Evolutionary conservation across 2,113 vertebrate species (phyloP).

Genomic region (Mustela lutreola): DNA sequence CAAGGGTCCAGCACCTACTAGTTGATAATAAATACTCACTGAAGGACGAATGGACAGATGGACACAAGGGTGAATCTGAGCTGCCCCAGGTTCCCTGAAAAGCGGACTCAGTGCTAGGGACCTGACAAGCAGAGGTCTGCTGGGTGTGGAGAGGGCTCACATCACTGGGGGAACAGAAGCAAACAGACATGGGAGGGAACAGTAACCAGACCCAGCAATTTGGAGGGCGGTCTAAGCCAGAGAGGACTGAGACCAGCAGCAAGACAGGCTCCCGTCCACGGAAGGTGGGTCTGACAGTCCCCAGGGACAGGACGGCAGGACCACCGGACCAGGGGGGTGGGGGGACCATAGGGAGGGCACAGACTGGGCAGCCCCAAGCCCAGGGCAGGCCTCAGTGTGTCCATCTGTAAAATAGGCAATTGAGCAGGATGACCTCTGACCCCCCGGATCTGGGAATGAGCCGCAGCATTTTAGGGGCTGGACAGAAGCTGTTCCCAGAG

Average conservation of each 20-base stretch:
- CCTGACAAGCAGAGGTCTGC: background rate
- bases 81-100: background rate
- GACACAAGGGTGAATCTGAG: background rate
- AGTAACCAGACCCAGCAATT: background rate
- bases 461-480: too few species aligned
- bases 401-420: background rate
- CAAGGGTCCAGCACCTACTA: background rate
- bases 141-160: background rate
- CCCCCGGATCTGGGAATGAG: background rate
- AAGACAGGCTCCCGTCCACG: background rate
- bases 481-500: background rate
- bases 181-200: background rate
- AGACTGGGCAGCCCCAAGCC: background rate
- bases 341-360: too few species aligned
- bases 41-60: background rate
- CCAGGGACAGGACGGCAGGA: too few species aligned
- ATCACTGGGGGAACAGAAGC: too few species aligned
- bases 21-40: fast-evolving
- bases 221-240: background rate
- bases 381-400: background rate
- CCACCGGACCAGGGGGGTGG: too few species aligned
- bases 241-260: background rate
- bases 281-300: fast-evolving
- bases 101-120: background rate
- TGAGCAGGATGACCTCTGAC: too few species aligned